phyloP scores from a whole-genome alignment of 2,888 invertebrate species.

The Allacma fusca region DNA sequence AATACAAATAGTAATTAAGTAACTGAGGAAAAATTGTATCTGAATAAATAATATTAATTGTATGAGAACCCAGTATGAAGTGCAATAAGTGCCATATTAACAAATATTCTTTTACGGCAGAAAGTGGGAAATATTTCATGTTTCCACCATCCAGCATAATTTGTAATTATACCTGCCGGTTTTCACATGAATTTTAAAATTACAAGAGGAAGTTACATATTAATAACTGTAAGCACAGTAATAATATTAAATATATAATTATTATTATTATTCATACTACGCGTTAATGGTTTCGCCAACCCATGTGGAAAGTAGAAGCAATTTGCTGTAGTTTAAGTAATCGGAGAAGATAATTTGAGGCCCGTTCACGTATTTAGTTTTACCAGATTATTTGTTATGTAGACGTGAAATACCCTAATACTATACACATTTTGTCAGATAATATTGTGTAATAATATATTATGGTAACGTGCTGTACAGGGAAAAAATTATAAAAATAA shows the following conservation, averaged over 20 bases:
- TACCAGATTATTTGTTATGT: neutral
- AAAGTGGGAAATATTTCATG: neutral
- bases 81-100: conserved; percentile 9
- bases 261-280: neutral
- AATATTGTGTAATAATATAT: conserved; percentile 19
- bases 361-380: neutral
- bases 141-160: neutral
- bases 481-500: neutral
- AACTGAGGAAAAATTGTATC: neutral
- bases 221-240: neutral
- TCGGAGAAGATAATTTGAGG: neutral
- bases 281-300: neutral
- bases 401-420: conserved; percentile 10
- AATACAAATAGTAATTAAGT: neutral
- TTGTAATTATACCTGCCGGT: neutral
- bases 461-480: conserved; percentile 12
- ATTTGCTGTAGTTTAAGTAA: too few species aligned
- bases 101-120: neutral
- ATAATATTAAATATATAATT: too few species aligned
- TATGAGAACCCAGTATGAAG: conserved; percentile 6
- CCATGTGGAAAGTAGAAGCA: too few species aligned
- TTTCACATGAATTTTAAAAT: neutral
- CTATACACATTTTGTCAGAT: conserved; percentile 3
- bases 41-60: neutral
- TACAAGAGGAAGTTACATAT: neutral